These are phyloP conservation scores for Epizoanthus scotinus DNA, from an alignment of 92 coral and sea anemone species.

Conservation along the genomic window DNA sequence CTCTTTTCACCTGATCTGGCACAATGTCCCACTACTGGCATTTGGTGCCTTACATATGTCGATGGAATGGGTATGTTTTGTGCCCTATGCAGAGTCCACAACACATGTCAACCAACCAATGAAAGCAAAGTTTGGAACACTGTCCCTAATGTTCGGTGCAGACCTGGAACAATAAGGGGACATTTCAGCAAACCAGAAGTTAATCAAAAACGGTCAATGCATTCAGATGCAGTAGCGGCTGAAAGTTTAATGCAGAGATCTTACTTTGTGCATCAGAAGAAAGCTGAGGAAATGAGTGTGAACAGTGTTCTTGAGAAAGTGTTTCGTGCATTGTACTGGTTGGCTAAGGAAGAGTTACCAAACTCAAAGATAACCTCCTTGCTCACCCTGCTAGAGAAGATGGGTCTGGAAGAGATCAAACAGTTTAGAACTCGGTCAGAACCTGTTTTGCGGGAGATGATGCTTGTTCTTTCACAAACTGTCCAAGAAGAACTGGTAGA, in stretches of 20 bases:
- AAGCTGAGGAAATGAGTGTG: constrained; percentile 20
- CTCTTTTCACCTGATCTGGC: constrained; percentile 16
- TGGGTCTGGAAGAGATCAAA: constrained; percentile 35
- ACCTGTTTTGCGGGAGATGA: constrained; percentile 32
- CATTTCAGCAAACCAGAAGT: constrained; percentile 27
- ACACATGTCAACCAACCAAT: constrained; percentile 28
- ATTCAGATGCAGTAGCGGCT: constrained; percentile 17
- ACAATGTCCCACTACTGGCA: constrained; percentile 13
- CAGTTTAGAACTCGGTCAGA: constrained; percentile 42
- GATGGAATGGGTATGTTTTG: constrained; percentile 35
- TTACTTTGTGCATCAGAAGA: constrained; percentile 29
- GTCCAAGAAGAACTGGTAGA: constrained; percentile 30
- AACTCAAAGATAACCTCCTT: constrained; percentile 37
- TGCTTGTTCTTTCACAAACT: constrained; percentile 16
- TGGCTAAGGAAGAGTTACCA: constrained; percentile 43
- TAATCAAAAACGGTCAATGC: constrained; percentile 12
- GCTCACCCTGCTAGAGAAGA: constrained; percentile 29
- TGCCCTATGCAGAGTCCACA: constrained; percentile 36
- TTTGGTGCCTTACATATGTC: constrained; percentile 27
- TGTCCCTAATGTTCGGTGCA: constrained; percentile 29
- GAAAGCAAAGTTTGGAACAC: constrained; percentile 33
- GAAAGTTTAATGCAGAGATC: constrained; percentile 25
- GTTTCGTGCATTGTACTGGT: constrained; percentile 33
- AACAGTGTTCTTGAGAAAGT: constrained; percentile 29
- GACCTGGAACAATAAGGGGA: constrained; percentile 15